These are phyloP conservation scores for Mobula birostris DNA, from an alignment of 2,113 vertebrate species.

Conservation along the genomic window DNA sequence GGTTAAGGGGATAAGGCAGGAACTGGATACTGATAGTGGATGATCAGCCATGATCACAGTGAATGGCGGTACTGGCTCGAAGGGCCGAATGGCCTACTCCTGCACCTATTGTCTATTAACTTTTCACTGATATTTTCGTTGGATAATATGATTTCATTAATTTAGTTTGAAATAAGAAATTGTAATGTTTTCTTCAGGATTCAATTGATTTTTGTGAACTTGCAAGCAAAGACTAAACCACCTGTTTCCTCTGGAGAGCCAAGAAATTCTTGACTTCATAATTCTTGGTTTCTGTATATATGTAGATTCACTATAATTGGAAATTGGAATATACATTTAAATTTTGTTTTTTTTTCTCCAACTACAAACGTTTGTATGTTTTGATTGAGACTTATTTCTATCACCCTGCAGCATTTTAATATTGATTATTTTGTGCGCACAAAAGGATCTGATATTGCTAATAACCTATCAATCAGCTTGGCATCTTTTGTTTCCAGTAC, in stretches of 20 bases:
- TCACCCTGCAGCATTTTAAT: not conserved
- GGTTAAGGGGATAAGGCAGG: too few relatives aligned
- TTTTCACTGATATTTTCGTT: not conserved
- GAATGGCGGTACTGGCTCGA: too few relatives aligned
- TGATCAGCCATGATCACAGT: too few relatives aligned
- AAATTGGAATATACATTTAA: not conserved
- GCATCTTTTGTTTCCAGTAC: too few relatives aligned
- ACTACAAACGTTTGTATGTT: not conserved
- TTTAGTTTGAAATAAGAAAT: not conserved
- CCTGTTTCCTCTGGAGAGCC: not conserved
- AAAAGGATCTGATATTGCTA: not conserved
- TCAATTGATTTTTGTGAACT: not conserved
- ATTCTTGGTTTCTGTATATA: too few relatives aligned
- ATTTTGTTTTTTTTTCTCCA: not conserved
- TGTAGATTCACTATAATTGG: not conserved
- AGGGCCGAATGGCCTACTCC: too few relatives aligned
- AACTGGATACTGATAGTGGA: too few relatives aligned
- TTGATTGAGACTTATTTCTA: not conserved
- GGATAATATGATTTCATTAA: not conserved
- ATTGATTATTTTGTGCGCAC: not conserved
- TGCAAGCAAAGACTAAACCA: not conserved
- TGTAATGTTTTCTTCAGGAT: not conserved
- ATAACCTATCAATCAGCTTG: not conserved
- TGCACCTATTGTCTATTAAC: too few relatives aligned
- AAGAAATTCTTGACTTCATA: not conserved